Evolutionary conservation across 92 coral and sea anemone species (phyloP), one percentile per base, ranked within the genome.

Genomic region (Actinostola sp.): DNA sequence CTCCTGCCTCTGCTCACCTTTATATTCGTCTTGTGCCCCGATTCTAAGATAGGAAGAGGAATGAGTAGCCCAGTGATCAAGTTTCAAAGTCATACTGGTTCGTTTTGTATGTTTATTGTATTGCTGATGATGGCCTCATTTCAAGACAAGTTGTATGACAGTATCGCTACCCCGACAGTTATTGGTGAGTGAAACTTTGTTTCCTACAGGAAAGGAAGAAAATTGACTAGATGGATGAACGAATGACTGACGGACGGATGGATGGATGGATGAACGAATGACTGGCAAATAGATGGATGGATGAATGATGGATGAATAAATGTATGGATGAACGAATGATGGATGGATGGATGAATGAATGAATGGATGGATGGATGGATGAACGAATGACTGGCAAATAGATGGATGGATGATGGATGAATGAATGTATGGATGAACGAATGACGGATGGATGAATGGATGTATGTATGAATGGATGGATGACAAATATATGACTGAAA

Each of bases 11-110:
- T 85, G 23, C 50, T 85, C 2, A 63, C 82, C 1, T 28, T 74
- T 12, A 21, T 73, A 13, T 67, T 80, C 48, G 51, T 85, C 36
- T 42, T 85, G 14, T 70, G 50, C 26, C 90, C 90, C 27, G 52
- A 67, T 38, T 73, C 67, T 17, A 23, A 79, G 11, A 42, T 85
- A 35, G 66, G 61, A 0, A 26, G 51, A 11, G 73, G 65, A 21
- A 30, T 85, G 86, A 75, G 42, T 17, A 85, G 71, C 19, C 90
- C 90, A 13, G 46, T 80, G 38, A 73, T 79, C 26, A 85, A 85
- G 72, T 84, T 72, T 36, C 45, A 61, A 48, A 84, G 89, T 49
- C 89, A 84, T 66, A 78, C 85, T 1, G 81, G 90, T 8, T 68
- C 90, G 31, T 73, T 80, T 41, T 61, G 54, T n/a, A 34, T 85